Conservation (phyloP, 2,888 invertebrate species). For the Hyles lineata region DNA sequence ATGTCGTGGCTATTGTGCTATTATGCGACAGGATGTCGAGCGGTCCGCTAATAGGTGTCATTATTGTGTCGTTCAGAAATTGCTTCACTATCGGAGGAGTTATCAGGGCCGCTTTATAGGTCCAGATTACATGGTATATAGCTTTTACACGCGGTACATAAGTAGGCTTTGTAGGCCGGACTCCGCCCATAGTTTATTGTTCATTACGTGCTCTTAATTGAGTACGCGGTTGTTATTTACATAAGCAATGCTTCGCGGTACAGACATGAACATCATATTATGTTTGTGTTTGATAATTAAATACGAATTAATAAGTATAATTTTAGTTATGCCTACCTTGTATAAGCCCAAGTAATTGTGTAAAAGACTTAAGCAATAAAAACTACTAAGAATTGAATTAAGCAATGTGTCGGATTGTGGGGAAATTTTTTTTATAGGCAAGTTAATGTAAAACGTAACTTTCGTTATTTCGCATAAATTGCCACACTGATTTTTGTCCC, state of each 20-base stretch:
- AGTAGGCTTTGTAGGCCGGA: conserved; percentile 54
- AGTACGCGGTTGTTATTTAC: conserved; percentile 34
- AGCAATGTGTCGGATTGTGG: too few species aligned
- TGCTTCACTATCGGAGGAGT: conserved; percentile 81
- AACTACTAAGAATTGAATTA: background rate
- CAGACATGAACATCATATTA: background rate
- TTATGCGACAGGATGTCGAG: conserved; percentile 78
- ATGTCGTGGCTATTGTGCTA: conserved; percentile 51
- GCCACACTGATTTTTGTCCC: too few species aligned
- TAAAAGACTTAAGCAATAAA: background rate
- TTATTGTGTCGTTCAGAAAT: conserved; percentile 82
- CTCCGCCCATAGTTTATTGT: conserved; percentile 54
- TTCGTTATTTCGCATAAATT: too few species aligned
- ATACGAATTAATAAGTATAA: background rate
- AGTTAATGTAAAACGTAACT: too few species aligned
- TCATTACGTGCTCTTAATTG: conserved; percentile 59
- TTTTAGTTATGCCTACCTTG: background rate
- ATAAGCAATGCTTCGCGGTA: background rate
- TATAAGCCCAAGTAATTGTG: too few species aligned
- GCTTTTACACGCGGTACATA: conserved; percentile 50
- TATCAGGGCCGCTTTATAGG: conserved; percentile 80
- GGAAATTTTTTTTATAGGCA: too few species aligned
- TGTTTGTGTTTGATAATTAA: background rate
- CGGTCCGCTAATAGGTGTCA: conserved; percentile 80
- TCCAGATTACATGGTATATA: conserved; percentile 77